Conservation (phyloP, 1,140 invertebrate genomes). For the Himalopsyche phryganea region DNA sequence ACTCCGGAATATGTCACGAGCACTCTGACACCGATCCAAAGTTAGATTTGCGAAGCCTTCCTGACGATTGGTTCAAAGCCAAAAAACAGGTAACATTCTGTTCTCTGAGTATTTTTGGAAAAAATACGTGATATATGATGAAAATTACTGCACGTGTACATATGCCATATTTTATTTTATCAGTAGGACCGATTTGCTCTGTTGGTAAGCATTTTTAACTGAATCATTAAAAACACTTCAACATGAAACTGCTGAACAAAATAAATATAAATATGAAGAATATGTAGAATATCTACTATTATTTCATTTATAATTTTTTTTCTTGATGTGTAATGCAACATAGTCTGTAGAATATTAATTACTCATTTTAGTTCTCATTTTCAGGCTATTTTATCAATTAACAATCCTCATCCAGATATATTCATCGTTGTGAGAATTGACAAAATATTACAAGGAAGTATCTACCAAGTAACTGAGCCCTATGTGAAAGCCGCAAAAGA, state of each 20-base stretch:
- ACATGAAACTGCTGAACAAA: no score
- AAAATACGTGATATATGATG: conserved; percentile 1
- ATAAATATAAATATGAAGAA: no score
- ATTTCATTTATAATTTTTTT: no score
- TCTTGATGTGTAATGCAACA: no score
- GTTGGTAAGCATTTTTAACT: no score
- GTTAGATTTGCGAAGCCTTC: conserved; percentile 48
- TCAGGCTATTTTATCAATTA: conserved; percentile 80
- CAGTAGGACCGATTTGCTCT: no score
- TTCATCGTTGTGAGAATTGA: conserved; percentile 88
- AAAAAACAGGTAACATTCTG: conserved; percentile 47
- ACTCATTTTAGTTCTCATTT: no score
- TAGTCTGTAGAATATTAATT: no score
- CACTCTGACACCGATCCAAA: conserved; percentile 51
- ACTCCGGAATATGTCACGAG: conserved; percentile 45
- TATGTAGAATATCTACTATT: no score
- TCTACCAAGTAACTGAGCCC: conserved; percentile 80
- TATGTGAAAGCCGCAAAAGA: conserved; percentile 80
- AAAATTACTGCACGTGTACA: no score
- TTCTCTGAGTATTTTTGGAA: neutral
- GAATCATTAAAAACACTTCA: no score
- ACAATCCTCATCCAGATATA: conserved; percentile 80
- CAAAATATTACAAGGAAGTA: conserved; percentile 87
- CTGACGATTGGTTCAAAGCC: conserved; percentile 48
- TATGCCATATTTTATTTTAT: no score